phyloP scores from a whole-genome alignment of 2,888 invertebrate genomes.

The Synergus itoensis region DNA sequence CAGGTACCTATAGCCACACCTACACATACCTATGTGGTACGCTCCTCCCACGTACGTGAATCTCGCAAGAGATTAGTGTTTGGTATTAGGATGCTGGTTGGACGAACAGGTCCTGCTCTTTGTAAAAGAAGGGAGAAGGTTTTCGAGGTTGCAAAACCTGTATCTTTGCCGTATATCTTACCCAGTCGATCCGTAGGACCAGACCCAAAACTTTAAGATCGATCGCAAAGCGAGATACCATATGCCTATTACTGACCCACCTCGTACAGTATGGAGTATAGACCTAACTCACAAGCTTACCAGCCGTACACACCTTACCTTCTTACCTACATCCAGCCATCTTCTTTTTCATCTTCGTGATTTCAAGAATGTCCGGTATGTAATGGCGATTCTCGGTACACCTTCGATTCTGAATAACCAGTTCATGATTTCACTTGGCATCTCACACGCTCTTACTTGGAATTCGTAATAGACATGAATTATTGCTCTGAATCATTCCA shows the following conservation, averaged over 20 bases:
- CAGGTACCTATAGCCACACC: constrained; percentile 64
- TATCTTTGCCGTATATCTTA: constrained; percentile 58
- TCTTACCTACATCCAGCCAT: not conserved
- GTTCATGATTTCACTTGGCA: not conserved
- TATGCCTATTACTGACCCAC: constrained; percentile 53
- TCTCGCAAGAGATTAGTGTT: constrained; percentile 61
- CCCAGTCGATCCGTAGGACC: constrained; percentile 56
- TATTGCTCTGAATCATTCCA: not conserved
- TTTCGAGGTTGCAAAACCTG: constrained; percentile 58
- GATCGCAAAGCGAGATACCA: constrained; percentile 57
- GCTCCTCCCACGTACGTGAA: constrained; percentile 63
- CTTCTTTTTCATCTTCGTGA: not conserved
- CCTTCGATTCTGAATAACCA: not conserved
- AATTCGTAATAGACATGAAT: not conserved
- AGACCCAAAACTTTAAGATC: constrained; percentile 54
- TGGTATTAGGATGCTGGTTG: constrained; percentile 57
- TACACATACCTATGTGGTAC: constrained; percentile 48
- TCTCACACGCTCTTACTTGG: not conserved
- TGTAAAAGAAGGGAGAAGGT: constrained; percentile 45
- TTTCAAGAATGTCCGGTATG: constrained; percentile 15
- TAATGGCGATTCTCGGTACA: constrained; percentile 4
- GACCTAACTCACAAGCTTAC: not conserved
- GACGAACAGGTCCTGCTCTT: constrained; percentile 45
- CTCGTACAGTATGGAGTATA: constrained; percentile 5
- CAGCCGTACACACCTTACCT: not conserved